Conservation (phyloP, 2,888 invertebrate species). For the Drosophila stalkeri region DNA sequence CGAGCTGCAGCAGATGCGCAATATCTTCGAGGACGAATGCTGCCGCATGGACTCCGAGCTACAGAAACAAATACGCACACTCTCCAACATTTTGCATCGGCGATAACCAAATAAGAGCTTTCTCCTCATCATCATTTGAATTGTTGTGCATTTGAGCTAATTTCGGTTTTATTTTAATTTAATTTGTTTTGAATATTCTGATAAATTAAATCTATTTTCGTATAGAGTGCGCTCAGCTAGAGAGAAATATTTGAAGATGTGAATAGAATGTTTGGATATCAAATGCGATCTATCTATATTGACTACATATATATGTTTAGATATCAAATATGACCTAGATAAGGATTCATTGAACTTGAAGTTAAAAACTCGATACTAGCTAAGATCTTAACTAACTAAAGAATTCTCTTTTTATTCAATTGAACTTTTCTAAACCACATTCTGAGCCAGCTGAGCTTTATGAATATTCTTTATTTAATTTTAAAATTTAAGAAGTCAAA, state of each 20-base stretch:
- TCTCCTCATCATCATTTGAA: constrained; percentile 3
- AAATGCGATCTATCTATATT: neutral
- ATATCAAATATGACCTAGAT: neutral
- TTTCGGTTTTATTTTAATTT: neutral
- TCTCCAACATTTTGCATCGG: constrained; percentile 84
- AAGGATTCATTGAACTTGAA: too few species aligned
- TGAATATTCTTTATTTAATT: constrained; percentile 4
- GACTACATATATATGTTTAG: neutral
- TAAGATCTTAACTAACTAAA: neutral
- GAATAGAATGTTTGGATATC: neutral
- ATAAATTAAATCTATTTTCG: neutral
- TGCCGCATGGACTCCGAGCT: constrained; percentile 85
- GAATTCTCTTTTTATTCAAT: too few species aligned
- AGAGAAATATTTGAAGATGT: neutral
- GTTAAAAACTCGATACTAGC: neutral
- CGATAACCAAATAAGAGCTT: constrained; percentile 75
- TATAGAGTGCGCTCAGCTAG: neutral
- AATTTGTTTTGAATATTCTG: neutral
- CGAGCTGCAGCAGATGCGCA: constrained; percentile 86
- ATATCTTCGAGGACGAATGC: constrained; percentile 83
- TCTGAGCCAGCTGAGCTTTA: neutral
- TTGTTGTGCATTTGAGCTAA: neutral
- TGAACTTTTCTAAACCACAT: neutral
- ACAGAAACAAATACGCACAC: constrained; percentile 84
- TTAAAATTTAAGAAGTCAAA: neutral